Conservation (phyloP, 1,140 invertebrate genomes). For the Drosophila tani region DNA sequence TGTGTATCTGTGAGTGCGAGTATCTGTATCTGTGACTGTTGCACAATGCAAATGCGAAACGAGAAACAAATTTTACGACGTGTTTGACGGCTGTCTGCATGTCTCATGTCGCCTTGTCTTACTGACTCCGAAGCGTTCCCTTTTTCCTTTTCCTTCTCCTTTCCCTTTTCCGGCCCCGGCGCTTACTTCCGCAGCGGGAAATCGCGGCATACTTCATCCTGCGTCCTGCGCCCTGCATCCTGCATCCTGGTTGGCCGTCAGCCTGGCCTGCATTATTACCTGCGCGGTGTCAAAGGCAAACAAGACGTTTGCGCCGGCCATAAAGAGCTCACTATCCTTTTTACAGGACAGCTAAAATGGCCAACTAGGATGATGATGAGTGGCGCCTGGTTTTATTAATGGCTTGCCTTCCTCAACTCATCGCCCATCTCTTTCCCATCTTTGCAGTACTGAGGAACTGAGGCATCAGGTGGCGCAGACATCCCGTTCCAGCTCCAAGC, state of each 20-base stretch:
- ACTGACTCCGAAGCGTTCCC: slow-evolving; percentile 28
- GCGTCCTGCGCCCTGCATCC: slow-evolving; percentile 35
- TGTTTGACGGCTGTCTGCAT: slow-evolving; percentile 75
- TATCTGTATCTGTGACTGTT: slow-evolving; percentile 46
- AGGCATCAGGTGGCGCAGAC: slow-evolving; percentile 15
- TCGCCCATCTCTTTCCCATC: background rate
- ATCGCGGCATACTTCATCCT: slow-evolving; percentile 30
- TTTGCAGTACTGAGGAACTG: slow-evolving; percentile 20
- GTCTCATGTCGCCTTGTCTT: slow-evolving; percentile 41
- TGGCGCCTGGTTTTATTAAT: slow-evolving; percentile 41
- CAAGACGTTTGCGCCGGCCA: slow-evolving; percentile 78
- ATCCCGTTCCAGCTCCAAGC: slow-evolving; percentile 17
- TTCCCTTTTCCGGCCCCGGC: slow-evolving; percentile 37
- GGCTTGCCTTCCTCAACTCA: slow-evolving; percentile 7
- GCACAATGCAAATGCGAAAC: slow-evolving; percentile 80
- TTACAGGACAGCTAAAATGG: slow-evolving; percentile 31
- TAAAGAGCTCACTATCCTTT: slow-evolving; percentile 46
- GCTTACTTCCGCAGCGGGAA: slow-evolving; percentile 68
- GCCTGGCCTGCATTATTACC: slow-evolving; percentile 69
- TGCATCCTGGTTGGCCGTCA: slow-evolving; percentile 42
- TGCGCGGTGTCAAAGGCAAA: slow-evolving; percentile 78
- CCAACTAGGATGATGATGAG: slow-evolving; percentile 32
- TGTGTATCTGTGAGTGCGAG: slow-evolving; percentile 15
- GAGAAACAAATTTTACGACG: slow-evolving; percentile 82
- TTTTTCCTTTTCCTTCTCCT: slow-evolving; percentile 13